Base-by-base conservation (phyloP, 2,797 vertebrate genomes). In the Lates japonicus region DNA sequence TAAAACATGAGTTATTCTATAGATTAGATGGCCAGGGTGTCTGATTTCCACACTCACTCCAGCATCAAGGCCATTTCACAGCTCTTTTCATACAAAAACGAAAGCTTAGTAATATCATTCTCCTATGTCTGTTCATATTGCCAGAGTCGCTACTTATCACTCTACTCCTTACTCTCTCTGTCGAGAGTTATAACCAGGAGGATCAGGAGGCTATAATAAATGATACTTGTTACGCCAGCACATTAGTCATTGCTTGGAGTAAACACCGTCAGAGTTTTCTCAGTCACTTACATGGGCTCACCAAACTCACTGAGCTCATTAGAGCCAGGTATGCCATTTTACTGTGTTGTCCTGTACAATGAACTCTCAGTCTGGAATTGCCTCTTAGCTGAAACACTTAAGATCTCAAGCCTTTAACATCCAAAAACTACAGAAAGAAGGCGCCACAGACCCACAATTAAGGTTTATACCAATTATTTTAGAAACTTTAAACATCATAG, bases 221-320 rank as follows among this genome's bases (percentile, higher is more conserved):
- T 79, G 73, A 86, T 74, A 65, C 70, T 84, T 35, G 81, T 92
- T 90, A 92, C 89, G 88, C 90, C 91, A 89, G 91, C 88, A 92
- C 77, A 90, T 90, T 86, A 90, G 87, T 91, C 88, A 91, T 90
- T 86, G 86, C 84, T n/a, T n/a, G 83, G 80, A 78, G 86, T 84
- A 90, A 92, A 94, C 89, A 90, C 77, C 64, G 78, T 89, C 84
- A 81, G 75, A 68, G 82, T 84, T 87, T 83, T 86, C 86, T 84
- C 78, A 72, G n/a, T n/a, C n/a, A n/a, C n/a, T n/a, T n/a, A n/a
- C n/a, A n/a, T n/a, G n/a, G n/a, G n/a, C n/a, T n/a, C n/a, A n/a
- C n/a, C n/a, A n/a, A n/a, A n/a, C n/a, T n/a, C 71, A 76, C 76
- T 81, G 59, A 61, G 67, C 67, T 87, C 88, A 89, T 69, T 88